Conservation (phyloP, 2,113 vertebrate genomes). For the Heterotis niloticus region DNA sequence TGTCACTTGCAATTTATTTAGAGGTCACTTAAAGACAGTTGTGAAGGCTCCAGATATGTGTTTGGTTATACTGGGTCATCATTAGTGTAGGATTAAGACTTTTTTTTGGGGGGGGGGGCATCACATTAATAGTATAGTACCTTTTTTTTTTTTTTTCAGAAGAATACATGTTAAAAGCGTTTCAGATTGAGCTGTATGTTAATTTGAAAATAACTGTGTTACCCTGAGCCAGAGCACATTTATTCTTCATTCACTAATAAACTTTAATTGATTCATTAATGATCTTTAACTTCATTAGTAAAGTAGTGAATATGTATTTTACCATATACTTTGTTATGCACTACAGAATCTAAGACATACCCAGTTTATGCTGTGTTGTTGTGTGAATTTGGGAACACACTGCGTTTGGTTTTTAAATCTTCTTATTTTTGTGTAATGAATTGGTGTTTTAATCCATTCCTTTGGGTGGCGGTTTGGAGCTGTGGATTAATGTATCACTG, state of each 20-base stretch:
- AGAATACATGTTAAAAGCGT: too few species aligned
- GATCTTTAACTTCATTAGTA: background rate
- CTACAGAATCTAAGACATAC: background rate
- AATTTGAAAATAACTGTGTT: too few species aligned
- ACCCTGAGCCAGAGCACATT: too few species aligned
- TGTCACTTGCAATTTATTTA: background rate
- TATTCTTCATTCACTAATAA: background rate
- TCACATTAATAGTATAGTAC: too few species aligned
- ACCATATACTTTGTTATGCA: too few species aligned
- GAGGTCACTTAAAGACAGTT: too few species aligned
- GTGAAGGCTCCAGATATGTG: too few species aligned
- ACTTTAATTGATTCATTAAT: background rate
- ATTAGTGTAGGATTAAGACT: too few species aligned
- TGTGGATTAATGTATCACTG: slow-evolving; percentile 16
- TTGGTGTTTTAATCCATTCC: slow-evolving; percentile 13
- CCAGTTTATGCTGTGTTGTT: background rate
- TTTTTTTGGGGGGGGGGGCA: too few species aligned
- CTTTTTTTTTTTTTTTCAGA: too few species aligned
- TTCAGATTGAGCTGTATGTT: too few species aligned
- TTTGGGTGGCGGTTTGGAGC: slow-evolving; percentile 18
- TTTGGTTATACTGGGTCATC: too few species aligned
- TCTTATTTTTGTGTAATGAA: slow-evolving; percentile 14
- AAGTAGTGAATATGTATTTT: background rate
- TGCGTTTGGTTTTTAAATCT: background rate
- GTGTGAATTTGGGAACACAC: background rate